Percentiles rank a stretch among this genome's conserved stretches.
Evolutionary conservation across 2,888 invertebrate species (phyloP).

Genomic region (Drosophila tripunctata): DNA sequence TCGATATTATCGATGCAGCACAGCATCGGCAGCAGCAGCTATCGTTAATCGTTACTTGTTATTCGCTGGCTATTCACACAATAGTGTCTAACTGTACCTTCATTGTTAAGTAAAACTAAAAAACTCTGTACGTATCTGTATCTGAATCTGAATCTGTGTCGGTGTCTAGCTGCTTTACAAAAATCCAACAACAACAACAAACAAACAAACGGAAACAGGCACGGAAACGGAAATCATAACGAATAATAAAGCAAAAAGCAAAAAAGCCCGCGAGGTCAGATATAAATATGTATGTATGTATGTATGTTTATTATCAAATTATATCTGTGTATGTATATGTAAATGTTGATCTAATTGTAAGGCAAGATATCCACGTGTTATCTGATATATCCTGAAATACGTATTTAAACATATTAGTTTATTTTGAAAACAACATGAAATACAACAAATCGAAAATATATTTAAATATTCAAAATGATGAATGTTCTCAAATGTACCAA

Average conservation of each 20-base stretch:
- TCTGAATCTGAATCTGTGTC: no score
- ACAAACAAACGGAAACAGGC: slow-evolving; percentile 24
- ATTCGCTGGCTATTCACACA: slow-evolving; percentile 32
- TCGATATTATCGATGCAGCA: slow-evolving; percentile 44
- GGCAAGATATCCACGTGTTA: slow-evolving; percentile 43
- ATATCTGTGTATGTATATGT: slow-evolving; percentile 72
- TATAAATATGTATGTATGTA: slow-evolving; percentile 45
- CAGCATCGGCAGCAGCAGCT: no score
- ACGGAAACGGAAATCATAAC: neutral
- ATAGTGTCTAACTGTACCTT: slow-evolving; percentile 58
- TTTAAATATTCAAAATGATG: slow-evolving; percentile 66
- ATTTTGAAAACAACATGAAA: slow-evolving; percentile 45
- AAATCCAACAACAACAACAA: slow-evolving; percentile 13
- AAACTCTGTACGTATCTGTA: slow-evolving; percentile 26
- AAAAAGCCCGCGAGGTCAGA: slow-evolving; percentile 22
- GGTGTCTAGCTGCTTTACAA: slow-evolving; percentile 31
- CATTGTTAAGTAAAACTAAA: slow-evolving; percentile 20
- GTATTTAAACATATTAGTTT: slow-evolving; percentile 53
- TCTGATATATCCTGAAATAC: slow-evolving; percentile 52
- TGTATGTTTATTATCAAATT: slow-evolving; percentile 35
- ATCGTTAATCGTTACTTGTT: slow-evolving; percentile 30
- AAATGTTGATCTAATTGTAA: slow-evolving; percentile 76
- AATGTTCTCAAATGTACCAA: slow-evolving; percentile 76
- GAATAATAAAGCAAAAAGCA: neutral
- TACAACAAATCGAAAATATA: slow-evolving; percentile 54